Evolutionary conservation across 2,113 vertebrate species (phyloP).

Genomic region (Gnathonemus longibarbis): DNA sequence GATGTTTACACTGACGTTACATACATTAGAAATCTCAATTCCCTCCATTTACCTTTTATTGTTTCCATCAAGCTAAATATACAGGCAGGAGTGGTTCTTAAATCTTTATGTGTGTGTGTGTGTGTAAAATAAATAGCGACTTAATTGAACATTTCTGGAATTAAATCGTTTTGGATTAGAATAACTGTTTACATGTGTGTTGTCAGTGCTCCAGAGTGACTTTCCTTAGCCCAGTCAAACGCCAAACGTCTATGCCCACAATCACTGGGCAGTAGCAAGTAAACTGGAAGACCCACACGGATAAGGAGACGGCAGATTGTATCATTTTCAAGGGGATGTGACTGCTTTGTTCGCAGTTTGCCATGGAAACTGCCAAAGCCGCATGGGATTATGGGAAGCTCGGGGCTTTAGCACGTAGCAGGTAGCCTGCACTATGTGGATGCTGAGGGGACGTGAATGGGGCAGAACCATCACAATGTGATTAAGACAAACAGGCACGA

Average conservation of each 20-base stretch:
- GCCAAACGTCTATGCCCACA: neutral
- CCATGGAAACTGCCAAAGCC: neutral
- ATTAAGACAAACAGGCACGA: neutral
- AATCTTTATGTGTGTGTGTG: neutral
- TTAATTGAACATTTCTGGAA: neutral
- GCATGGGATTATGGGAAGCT: neutral
- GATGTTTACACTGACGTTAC: neutral
- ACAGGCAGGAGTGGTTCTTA: neutral
- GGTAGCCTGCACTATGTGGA: neutral
- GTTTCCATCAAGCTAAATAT: conserved; percentile 1
- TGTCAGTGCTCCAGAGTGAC: neutral
- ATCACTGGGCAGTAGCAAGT: neutral
- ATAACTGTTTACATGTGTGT: neutral
- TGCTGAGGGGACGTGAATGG: neutral
- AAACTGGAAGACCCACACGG: neutral
- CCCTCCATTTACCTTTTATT: neutral
- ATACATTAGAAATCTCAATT: neutral
- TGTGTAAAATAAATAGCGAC: neutral
- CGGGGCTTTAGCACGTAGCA: neutral
- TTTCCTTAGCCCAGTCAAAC: neutral
- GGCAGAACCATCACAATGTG: neutral
- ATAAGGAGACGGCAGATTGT: neutral
- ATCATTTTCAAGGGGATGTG: neutral
- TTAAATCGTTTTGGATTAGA: neutral
- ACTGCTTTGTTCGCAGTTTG: neutral